phyloP scores from a whole-genome alignment of 35 echinoderm and acorn worm genomes.

The Anneissia japonica region DNA sequence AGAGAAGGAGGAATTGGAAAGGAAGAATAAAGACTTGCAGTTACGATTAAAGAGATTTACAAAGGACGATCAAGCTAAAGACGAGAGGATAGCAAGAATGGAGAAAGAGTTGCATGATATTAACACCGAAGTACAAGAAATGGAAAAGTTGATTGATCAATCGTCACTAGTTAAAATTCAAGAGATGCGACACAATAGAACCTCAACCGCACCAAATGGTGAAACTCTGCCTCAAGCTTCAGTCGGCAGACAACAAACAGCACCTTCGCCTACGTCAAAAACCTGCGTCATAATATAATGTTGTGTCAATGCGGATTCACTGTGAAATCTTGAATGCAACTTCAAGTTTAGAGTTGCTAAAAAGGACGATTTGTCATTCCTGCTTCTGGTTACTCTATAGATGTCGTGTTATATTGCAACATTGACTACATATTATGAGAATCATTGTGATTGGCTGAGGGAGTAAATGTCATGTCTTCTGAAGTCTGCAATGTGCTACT shows the following conservation, averaged over 20 bases:
- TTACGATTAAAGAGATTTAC: constrained; percentile 83
- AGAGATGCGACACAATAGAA: background rate
- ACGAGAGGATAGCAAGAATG: constrained; percentile 67
- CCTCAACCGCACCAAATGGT: background rate
- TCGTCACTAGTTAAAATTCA: constrained; percentile 38
- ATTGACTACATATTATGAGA: too few relatives aligned
- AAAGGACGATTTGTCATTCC: too few relatives aligned
- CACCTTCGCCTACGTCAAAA: background rate
- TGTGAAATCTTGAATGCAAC: too few relatives aligned
- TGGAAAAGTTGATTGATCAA: constrained; percentile 72
- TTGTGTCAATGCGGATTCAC: too few relatives aligned
- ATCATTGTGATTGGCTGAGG: too few relatives aligned
- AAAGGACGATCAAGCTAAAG: constrained; percentile 94
- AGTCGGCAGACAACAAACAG: background rate
- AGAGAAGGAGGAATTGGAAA: constrained; percentile 79
- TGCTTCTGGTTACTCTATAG: too few relatives aligned
- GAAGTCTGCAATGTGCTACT: too few relatives aligned
- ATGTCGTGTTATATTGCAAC: too few relatives aligned
- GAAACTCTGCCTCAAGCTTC: background rate
- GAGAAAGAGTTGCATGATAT: constrained; percentile 79
- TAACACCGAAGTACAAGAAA: constrained; percentile 58
- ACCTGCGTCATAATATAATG: background rate
- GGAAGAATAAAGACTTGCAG: constrained; percentile 81
- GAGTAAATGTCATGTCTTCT: too few relatives aligned
- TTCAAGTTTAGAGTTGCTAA: too few relatives aligned